phyloP scores from a whole-genome alignment of 2,888 invertebrate species.

The Zeuzera pyrina region DNA sequence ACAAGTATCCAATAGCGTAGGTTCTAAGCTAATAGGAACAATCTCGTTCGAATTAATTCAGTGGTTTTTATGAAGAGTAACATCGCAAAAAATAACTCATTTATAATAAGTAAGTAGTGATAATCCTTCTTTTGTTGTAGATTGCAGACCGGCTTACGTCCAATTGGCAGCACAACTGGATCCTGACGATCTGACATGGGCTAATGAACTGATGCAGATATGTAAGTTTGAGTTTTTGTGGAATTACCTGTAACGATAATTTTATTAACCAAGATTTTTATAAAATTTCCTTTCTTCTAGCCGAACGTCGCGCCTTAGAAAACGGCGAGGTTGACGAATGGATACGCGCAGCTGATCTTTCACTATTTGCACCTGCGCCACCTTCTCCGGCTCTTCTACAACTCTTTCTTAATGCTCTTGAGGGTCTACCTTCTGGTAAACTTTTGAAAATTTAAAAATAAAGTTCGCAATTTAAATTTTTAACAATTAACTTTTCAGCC shows the following conservation, averaged over 20 bases:
- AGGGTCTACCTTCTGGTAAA: conserved; percentile 34
- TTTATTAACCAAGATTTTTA: neutral
- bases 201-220: conserved; percentile 47
- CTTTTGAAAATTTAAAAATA: no score
- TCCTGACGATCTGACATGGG: conserved; percentile 46
- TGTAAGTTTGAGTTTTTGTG: conserved; percentile 31
- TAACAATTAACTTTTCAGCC: no score
- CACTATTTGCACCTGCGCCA: conserved; percentile 44
- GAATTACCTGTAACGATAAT: neutral
- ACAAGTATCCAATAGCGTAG: no score
- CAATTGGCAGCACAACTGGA: conserved; percentile 44
- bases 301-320: conserved; percentile 35
- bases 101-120: neutral
- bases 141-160: conserved; percentile 36
- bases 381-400: conserved; percentile 38
- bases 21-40: neutral
- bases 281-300: conserved; percentile 13
- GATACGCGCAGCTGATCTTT: conserved; percentile 53
- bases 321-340: conserved; percentile 36
- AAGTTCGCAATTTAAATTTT: no score
- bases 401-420: conserved; percentile 32
- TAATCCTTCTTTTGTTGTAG: conserved; percentile 19
- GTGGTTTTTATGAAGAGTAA: conserved; percentile 1
- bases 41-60: neutral
- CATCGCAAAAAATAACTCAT: neutral